Conservation (phyloP, 1,140 invertebrate species). For the Musca vetustissima region DNA sequence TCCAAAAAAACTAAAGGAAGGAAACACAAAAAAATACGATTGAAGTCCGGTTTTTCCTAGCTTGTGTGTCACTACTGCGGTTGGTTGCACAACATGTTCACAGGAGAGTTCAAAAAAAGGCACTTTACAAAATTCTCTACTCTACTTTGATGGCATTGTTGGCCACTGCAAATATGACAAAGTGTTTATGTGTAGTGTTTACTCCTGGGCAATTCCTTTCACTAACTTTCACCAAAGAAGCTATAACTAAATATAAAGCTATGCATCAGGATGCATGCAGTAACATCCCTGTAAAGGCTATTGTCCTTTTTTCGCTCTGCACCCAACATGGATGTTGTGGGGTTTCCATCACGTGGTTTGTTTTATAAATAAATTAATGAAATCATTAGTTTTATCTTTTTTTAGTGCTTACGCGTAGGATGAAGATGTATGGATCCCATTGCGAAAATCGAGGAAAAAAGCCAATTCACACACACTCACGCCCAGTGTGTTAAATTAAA, state of each 20-base stretch:
- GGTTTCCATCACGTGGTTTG: slow-evolving; percentile 16
- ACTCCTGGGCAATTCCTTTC: not conserved
- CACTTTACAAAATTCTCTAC: no score
- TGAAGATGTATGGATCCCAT: not conserved
- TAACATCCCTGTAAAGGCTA: not conserved
- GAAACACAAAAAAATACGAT: no score
- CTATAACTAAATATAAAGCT: slow-evolving; percentile 14
- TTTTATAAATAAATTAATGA: slow-evolving; percentile 21
- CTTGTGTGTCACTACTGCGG: no score
- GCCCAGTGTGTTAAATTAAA: slow-evolving; percentile 20
- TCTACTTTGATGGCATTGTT: no score
- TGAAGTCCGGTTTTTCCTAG: no score
- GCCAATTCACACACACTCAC: not conserved
- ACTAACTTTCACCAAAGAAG: not conserved
- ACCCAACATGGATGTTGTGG: not conserved
- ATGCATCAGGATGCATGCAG: slow-evolving; percentile 12
- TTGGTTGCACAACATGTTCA: no score
- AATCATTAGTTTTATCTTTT: slow-evolving; percentile 9
- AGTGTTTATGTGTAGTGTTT: not conserved
- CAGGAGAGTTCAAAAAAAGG: no score
- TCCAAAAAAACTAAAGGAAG: no score
- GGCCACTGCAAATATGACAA: no score
- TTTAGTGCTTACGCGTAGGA: no score
- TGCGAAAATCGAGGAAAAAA: no score
- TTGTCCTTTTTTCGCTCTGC: not conserved